Evolutionary conservation across 2,113 vertebrate species (phyloP).

Genomic region (Festucalex cinctus): DNA sequence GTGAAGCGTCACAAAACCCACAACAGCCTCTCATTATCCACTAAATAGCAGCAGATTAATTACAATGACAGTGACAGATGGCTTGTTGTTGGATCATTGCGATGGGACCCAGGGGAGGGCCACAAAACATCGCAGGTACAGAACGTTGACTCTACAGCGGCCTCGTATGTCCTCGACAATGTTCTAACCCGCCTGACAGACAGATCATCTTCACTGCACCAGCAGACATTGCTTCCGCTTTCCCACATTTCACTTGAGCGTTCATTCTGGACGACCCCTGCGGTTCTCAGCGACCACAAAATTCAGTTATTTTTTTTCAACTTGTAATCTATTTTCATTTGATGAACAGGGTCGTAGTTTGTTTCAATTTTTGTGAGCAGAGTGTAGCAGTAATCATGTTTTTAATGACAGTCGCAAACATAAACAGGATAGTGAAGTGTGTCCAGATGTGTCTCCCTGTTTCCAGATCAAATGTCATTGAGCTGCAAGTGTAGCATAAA

Average conservation of each 20-base stretch:
- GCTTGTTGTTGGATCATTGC: slow-evolving; percentile 69
- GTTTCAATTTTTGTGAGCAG: neutral
- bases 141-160: slow-evolving; percentile 32
- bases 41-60: slow-evolving; percentile 78
- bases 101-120: slow-evolving; percentile 49
- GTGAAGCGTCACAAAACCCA: slow-evolving; percentile 61
- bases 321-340: neutral
- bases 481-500: neutral
- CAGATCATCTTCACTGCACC: slow-evolving; percentile 4
- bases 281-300: neutral
- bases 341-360: neutral
- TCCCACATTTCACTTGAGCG: neutral
- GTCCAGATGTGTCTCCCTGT: neutral
- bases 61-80: slow-evolving; percentile 77
- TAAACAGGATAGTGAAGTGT: neutral
- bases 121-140: slow-evolving; percentile 53
- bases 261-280: neutral
- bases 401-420: neutral
- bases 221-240: neutral
- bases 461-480: neutral
- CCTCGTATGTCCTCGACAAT: slow-evolving; percentile 8
- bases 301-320: neutral
- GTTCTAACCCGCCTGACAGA: slow-evolving; percentile 9
- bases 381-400: neutral
- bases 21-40: slow-evolving; percentile 74